These are phyloP conservation scores for Brachynemurus nebulosus DNA, from an alignment of 2,888 invertebrate genomes.

Conservation along the genomic window DNA sequence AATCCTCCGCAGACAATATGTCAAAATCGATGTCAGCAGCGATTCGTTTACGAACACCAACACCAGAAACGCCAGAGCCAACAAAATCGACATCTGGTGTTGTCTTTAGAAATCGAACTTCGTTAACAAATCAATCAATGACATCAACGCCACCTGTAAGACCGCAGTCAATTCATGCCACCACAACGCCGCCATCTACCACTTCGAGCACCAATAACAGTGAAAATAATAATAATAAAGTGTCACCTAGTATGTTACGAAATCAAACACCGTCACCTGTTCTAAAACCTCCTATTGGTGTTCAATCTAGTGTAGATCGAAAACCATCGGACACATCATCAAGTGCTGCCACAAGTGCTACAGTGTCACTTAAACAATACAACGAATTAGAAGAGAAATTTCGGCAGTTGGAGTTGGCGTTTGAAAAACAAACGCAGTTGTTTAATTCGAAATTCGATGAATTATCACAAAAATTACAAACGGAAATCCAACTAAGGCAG, in stretches of 20 bases:
- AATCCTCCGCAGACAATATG: constrained; percentile 22
- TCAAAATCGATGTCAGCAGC: constrained; percentile 23
- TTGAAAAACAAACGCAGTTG: constrained; percentile 42
- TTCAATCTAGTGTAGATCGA: constrained; percentile 3
- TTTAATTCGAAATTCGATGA: constrained; percentile 50
- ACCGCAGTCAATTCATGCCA: constrained; percentile 20
- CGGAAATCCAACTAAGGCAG: constrained; percentile 48
- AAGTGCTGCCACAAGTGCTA: not conserved
- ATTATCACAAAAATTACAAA: constrained; percentile 41
- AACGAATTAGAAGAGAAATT: constrained; percentile 31
- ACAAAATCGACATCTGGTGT: constrained; percentile 21
- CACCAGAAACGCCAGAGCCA: constrained; percentile 21
- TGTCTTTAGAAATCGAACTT: constrained; percentile 5
- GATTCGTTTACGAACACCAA: constrained; percentile 23
- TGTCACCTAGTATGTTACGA: constrained; percentile 1
- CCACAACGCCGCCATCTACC: constrained; percentile 12
- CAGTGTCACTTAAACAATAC: constrained; percentile 25
- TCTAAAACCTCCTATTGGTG: constrained; percentile 11
- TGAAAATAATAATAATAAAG: no score
- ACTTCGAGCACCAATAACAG: no score
- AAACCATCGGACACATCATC: not conserved
- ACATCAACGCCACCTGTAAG: constrained; percentile 5
- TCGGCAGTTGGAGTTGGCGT: constrained; percentile 40
- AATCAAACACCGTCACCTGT: constrained; percentile 13
- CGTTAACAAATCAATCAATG: not conserved